These are phyloP conservation scores for Coregonus suidteri DNA, from an alignment of 2,797 vertebrate species.

Conservation along the genomic window DNA sequence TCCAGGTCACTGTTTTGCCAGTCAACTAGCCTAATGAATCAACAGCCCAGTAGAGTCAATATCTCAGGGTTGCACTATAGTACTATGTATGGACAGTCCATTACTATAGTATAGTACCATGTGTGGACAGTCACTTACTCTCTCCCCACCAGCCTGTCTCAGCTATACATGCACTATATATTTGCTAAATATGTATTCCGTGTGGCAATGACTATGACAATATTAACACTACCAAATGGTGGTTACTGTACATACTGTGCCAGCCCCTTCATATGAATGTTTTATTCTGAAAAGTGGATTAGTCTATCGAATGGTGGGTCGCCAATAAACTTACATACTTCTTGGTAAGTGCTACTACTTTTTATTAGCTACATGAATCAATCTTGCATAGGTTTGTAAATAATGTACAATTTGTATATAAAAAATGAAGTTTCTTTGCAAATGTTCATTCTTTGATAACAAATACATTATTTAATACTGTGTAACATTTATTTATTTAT, in stretches of 20 bases:
- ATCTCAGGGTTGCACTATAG: conserved; percentile 4
- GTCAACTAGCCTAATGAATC: conserved; percentile 45
- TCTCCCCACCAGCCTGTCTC: conserved; percentile 35
- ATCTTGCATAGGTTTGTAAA: conserved; percentile 23
- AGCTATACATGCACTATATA: background rate
- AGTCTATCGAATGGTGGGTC: conserved; percentile 60
- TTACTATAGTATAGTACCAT: conserved; percentile 11
- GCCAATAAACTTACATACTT: conserved; percentile 57
- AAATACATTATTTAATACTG: background rate
- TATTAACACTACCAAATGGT: background rate
- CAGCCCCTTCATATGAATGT: conserved; percentile 33
- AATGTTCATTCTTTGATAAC: background rate
- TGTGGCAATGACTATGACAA: background rate
- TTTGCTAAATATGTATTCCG: background rate
- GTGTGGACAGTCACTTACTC: conserved; percentile 18
- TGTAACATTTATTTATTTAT: background rate
- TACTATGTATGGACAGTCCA: conserved; percentile 24
- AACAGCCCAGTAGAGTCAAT: conserved; percentile 55
- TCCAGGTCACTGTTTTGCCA: conserved; percentile 45
- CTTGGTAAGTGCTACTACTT: conserved; percentile 69
- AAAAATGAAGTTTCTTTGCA: background rate
- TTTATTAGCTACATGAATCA: conserved; percentile 48
- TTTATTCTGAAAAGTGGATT: conserved; percentile 56
- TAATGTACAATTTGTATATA: background rate
- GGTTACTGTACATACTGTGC: conserved; percentile 28